Evolutionary conservation across 1,140 invertebrate genomes (phyloP).

Genomic region (Drosophila novamexicana): DNA sequence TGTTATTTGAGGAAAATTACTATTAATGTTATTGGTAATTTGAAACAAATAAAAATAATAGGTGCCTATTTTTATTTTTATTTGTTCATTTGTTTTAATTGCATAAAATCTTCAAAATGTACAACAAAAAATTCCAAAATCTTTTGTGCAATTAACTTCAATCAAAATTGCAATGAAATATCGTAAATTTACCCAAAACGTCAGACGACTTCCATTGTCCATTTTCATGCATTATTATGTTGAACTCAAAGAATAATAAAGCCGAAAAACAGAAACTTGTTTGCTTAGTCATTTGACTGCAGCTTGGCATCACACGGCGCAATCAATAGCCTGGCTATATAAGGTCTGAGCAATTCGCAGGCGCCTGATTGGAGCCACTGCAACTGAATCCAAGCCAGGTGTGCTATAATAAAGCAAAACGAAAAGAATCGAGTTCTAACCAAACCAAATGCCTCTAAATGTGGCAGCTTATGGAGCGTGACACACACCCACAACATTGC

Average conservation of each 20-base stretch:
- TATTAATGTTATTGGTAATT: too few species aligned
- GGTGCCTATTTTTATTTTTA: neutral
- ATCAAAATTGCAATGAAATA: neutral
- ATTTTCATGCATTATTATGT: neutral
- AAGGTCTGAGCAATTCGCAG: constrained; percentile 10
- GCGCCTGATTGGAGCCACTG: constrained; percentile 11
- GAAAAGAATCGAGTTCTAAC: neutral
- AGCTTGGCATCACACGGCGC: constrained; percentile 1
- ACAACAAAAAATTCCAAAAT: neutral
- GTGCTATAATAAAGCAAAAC: constrained; percentile 1
- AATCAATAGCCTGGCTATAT: constrained; percentile 22
- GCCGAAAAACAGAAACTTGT: constrained; percentile 5
- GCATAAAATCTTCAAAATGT: neutral
- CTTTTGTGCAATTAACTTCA: constrained; percentile 11
- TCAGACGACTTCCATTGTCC: constrained; percentile 3
- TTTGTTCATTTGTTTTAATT: neutral
- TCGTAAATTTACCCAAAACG: constrained; percentile 3
- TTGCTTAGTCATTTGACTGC: constrained; percentile 25
- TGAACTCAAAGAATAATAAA: neutral
- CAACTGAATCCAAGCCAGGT: constrained; percentile 17
- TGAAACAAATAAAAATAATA: too few species aligned
- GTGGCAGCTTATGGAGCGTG: constrained; percentile 43
- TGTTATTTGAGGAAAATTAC: too few species aligned
- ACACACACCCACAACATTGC: constrained; percentile 35
- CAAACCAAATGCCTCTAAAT: constrained; percentile 26